Conservation (phyloP, 2,888 invertebrate species). For the Drosophila nr. medialis region DNA sequence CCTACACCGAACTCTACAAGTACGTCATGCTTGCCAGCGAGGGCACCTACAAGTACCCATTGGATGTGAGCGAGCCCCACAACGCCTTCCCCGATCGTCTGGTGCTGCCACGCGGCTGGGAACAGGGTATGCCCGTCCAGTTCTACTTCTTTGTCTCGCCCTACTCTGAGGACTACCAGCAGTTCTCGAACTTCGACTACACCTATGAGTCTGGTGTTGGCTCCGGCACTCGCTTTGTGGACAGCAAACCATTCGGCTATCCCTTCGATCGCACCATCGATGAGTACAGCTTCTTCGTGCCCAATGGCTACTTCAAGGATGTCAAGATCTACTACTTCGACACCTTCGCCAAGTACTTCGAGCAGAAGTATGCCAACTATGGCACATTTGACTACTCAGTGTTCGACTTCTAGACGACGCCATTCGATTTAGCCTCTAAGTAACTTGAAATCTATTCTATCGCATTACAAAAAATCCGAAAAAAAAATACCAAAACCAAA, state of each 20-base stretch:
- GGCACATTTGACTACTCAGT: constrained; percentile 76
- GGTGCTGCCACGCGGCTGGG: constrained; percentile 89
- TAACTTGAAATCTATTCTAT: constrained; percentile 28
- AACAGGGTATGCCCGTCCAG: constrained; percentile 88
- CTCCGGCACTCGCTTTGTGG: constrained; percentile 86
- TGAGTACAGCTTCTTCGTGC: constrained; percentile 87
- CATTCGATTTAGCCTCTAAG: constrained; percentile 44
- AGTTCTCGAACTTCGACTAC: constrained; percentile 85
- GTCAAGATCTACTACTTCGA: constrained; percentile 88
- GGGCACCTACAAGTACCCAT: constrained; percentile 86
- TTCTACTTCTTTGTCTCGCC: constrained; percentile 88
- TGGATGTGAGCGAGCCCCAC: constrained; percentile 86
- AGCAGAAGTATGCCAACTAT: constrained; percentile 71
- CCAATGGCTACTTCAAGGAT: constrained; percentile 89
- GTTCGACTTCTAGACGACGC: constrained; percentile 51
- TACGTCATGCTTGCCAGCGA: constrained; percentile 87
- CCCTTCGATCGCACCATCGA: constrained; percentile 90
- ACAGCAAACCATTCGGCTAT: constrained; percentile 89
- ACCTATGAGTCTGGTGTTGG: constrained; percentile 86
- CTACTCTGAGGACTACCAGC: constrained; percentile 85
- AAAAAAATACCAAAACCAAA: constrained; percentile 21
- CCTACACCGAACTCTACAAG: constrained; percentile 88
- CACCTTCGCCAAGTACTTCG: constrained; percentile 80
- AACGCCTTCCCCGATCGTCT: constrained; percentile 90
- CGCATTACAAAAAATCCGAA: constrained; percentile 41